Base-by-base conservation (phyloP, 2,888 invertebrate genomes). In the Diadromus collaris region DNA sequence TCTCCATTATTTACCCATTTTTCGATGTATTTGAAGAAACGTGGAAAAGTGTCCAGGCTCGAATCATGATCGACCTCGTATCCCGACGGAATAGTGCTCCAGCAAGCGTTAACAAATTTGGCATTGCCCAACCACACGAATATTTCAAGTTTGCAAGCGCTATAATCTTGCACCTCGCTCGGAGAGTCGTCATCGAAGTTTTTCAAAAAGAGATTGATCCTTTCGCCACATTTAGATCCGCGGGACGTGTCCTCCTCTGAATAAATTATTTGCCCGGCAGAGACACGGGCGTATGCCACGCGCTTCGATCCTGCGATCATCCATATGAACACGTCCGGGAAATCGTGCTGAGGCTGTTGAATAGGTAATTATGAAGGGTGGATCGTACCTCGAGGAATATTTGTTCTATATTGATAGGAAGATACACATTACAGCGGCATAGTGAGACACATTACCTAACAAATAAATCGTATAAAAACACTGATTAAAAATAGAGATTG, bases 301-400 rank as follows among this genome's bases (percentile, higher is more conserved):
- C 93, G 88, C 79, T 92, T 92, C 41, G 91, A 91, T 13, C 92
- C 92, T 73, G 91, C 90, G 29, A 93, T 89, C 91, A 94, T 91
- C 93, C 93, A 94, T 70, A 94, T 85, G 83, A 93, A 93, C 60
- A 93, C 90, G 85, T 93, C 93, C 1, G 93, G 93, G 7, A 93
- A 88, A 65, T 91, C 90, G 81, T 93, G 92, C 83, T 94, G 93
- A 0, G 92, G 92, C 92, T 92, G 79, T 54, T 10, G 9, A 44
- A 54, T 24, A 9, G 27, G n/a, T 75, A 72, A 81, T 58, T 61
- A 65, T 60, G 63, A 76, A 32, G 61, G 29, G 29, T 65, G 41
- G 16, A 29, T 48, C n/a, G 48, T 10, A 10, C 7, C 21, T 21
- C 19, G 24, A 9, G 7, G 16, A 68, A 68, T 54, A n/a, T 68